Conservation (phyloP, 1,140 invertebrate species). For the Heliothis virescens region DNA sequence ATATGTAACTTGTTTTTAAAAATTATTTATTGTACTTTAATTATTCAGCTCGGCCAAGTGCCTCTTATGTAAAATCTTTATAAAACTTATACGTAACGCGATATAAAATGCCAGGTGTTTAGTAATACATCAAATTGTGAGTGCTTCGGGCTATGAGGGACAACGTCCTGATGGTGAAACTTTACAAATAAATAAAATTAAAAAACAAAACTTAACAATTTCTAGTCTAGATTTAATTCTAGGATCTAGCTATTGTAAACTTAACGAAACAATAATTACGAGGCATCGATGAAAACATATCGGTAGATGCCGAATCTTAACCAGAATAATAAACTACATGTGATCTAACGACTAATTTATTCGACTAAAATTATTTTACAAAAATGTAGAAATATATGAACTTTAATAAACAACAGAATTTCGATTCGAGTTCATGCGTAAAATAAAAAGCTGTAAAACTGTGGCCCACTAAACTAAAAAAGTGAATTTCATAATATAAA, state of each 20-base stretch:
- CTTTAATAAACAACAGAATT: constrained; percentile 35
- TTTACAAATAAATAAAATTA: constrained; percentile 48
- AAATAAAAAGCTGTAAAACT: constrained; percentile 34
- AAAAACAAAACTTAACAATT: constrained; percentile 50
- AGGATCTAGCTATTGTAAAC: constrained; percentile 43
- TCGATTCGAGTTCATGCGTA: constrained; percentile 46
- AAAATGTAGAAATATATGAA: constrained; percentile 39
- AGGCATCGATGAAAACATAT: constrained; percentile 59
- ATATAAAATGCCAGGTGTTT: constrained; percentile 74
- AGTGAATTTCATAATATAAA: constrained; percentile 1
- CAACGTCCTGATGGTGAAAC: constrained; percentile 41
- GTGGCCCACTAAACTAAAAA: background rate
- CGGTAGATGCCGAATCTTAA: constrained; percentile 52
- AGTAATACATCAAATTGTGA: constrained; percentile 61
- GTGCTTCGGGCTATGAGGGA: constrained; percentile 53
- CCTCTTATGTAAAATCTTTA: constrained; percentile 79
- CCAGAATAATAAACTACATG: constrained; percentile 11
- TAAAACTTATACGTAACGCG: constrained; percentile 76
- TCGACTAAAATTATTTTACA: constrained; percentile 9
- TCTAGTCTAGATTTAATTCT: constrained; percentile 39
- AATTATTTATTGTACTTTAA: constrained; percentile 83
- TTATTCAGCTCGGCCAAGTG: constrained; percentile 71
- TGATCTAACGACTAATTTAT: constrained; percentile 24
- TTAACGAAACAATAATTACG: constrained; percentile 36
- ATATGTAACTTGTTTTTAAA: constrained; percentile 74